phyloP scores from a whole-genome alignment of 1,140 invertebrate species.

The silkworm (Bombyx mori) region DNA sequence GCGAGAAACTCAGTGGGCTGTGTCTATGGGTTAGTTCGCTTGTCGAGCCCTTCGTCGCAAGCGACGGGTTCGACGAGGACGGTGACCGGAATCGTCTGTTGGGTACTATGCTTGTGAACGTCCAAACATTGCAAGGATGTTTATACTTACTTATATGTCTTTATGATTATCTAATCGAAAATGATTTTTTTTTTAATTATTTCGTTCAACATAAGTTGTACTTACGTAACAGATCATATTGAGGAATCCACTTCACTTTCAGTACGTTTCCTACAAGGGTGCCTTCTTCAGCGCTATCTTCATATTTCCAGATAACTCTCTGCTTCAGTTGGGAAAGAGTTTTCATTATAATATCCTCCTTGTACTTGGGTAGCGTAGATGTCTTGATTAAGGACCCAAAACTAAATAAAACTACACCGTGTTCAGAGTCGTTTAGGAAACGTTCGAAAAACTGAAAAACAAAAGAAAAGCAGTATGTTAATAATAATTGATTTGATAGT shows the following conservation, averaged over 20 bases:
- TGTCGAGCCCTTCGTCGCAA: too few species aligned
- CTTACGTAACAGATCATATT: constrained; percentile 74
- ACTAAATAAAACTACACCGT: constrained; percentile 77
- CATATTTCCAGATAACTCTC: constrained; percentile 79
- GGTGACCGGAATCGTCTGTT: too few species aligned
- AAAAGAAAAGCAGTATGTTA: constrained; percentile 2
- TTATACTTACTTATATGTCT: too few species aligned
- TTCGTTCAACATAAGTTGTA: constrained; percentile 7
- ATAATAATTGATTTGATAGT: too few species aligned
- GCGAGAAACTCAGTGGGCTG: too few species aligned
- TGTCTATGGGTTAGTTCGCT: too few species aligned
- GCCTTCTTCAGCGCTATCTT: constrained; percentile 62
- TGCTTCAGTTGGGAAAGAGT: constrained; percentile 71
- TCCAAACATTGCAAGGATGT: too few species aligned
- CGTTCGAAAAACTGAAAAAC: constrained; percentile 74
- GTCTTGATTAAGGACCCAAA: constrained; percentile 76
- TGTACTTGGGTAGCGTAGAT: constrained; percentile 56
- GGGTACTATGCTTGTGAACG: too few species aligned
- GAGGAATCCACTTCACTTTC: constrained; percentile 75
- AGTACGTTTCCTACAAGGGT: constrained; percentile 51
- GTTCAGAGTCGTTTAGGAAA: constrained; percentile 75
- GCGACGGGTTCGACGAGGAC: too few species aligned
- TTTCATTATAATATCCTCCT: constrained; percentile 60
- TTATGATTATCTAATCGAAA: too few species aligned
- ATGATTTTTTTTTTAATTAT: too few species aligned